phyloP scores from a whole-genome alignment of 2,797 vertebrate genomes.

The Pseudotriccus pelzelni region DNA sequence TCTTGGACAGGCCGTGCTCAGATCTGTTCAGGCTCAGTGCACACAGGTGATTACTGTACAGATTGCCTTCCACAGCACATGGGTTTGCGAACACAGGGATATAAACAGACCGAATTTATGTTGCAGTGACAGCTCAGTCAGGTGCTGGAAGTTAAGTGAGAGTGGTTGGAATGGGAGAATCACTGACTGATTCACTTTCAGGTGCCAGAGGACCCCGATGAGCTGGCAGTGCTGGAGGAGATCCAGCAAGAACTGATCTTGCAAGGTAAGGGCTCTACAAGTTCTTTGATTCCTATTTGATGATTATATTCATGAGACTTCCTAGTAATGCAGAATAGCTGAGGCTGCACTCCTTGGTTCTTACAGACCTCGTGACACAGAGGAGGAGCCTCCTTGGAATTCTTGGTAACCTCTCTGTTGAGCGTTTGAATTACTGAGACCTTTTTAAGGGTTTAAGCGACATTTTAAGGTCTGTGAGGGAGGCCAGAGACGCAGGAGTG shows the following conservation, averaged over 20 bases:
- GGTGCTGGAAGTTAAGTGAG: background rate
- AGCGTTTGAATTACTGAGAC: background rate
- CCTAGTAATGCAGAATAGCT: background rate
- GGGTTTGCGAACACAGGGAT: background rate
- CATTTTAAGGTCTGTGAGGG: background rate
- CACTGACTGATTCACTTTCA: background rate
- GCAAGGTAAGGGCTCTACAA: slow-evolving; percentile 75
- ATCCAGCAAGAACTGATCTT: slow-evolving; percentile 88
- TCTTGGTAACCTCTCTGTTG: background rate
- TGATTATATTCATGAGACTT: background rate
- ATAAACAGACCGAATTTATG: background rate
- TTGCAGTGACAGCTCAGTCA: background rate
- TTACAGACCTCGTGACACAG: fast-evolving
- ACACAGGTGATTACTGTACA: fast-evolving
- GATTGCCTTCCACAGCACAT: fast-evolving
- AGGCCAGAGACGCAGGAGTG: background rate
- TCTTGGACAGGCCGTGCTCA: background rate
- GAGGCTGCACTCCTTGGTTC: background rate
- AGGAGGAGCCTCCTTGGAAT: background rate
- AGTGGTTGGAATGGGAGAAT: background rate
- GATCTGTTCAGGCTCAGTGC: background rate
- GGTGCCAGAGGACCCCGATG: slow-evolving; percentile 74
- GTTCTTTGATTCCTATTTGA: fast-evolving
- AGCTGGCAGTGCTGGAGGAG: slow-evolving; percentile 86
- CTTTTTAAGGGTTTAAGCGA: background rate